Base-by-base conservation (phyloP, 2,113 vertebrate genomes). In the Amblyopsis rosae region DNA sequence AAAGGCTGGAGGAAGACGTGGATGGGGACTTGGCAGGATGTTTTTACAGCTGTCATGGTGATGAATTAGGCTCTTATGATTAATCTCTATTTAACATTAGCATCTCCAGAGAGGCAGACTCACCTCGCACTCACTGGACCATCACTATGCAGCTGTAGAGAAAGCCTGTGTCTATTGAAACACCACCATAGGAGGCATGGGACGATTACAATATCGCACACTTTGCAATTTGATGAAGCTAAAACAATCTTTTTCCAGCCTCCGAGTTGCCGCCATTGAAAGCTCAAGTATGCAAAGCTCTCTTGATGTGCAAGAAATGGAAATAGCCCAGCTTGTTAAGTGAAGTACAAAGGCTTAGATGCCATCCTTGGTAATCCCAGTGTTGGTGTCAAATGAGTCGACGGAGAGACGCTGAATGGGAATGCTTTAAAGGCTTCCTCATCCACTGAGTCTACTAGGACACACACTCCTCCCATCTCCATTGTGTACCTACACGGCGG, bases 21-120 rank as follows among this genome's bases (percentile, higher is more conserved):
- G 78, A 68, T 80, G 6, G 78, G 78, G 82, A 84, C 63, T 86
- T 86, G 84, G 77, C 80, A 88, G 62, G 82, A 86, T 84, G 79
- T 89, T 89, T 91, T 88, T 80, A 87, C 85, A 86, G 82, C 83
- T 89, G 88, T 88, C 89, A 85, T 74, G 59, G 82, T 88, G 89
- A 92, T 88, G 85, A 92, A 90, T 88, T 88, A 68, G 81, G 77
- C 81, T 62, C 71, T 84, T 86, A 83, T 89, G 80, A 91, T 90
- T 88, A 88, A 91, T 91, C 81, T 87, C 78, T 87, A 81, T 90
- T 90, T 86, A 87, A 77, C 86, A 85, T 87, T 86, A 86, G 66
- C 82, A 81, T 88, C 81, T 66, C 81, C 72, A 75, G 87, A 83
- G 83, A 83, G 72, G 80, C 73, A 69, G 66, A 64, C 63, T 76